Conservation (phyloP, 2,888 invertebrate species). For the Temnothorax unifasciatus region DNA sequence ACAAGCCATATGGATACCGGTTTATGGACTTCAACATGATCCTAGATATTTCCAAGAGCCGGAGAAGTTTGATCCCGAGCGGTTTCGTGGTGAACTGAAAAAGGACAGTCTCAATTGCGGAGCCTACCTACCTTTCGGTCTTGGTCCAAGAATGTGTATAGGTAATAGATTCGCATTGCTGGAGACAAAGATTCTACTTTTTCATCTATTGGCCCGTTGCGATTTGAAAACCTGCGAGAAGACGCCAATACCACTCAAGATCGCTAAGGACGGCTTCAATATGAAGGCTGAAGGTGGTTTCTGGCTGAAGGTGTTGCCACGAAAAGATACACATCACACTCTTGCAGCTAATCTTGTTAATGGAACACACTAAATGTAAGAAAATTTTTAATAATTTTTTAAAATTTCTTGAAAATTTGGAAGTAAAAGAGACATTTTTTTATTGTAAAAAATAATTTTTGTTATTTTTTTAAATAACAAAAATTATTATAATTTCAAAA, state of each 20-base stretch:
- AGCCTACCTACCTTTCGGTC: constrained; percentile 78
- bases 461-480: neutral
- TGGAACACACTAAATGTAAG: neutral
- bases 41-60: constrained; percentile 83
- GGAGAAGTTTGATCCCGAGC: constrained; percentile 84
- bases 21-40: constrained; percentile 83
- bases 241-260: constrained; percentile 84
- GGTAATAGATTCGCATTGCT: constrained; percentile 85
- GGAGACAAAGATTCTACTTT: constrained; percentile 76
- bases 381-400: neutral
- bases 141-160: constrained; percentile 79
- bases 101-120: constrained; percentile 75
- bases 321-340: constrained; percentile 43
- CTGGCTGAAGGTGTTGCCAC: constrained; percentile 69
- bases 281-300: constrained; percentile 72
- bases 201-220: constrained; percentile 75
- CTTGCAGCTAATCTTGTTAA: neutral
- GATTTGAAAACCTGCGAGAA: constrained; percentile 81
- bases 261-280: constrained; percentile 36
- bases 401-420: neutral
- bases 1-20: constrained; percentile 79
- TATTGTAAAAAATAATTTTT: neutral
- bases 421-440: neutral
- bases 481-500: neutral
- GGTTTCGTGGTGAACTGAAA: constrained; percentile 78